These are phyloP conservation scores for Idaea biselata DNA, from an alignment of 2,888 invertebrate genomes.

Conservation along the genomic window DNA sequence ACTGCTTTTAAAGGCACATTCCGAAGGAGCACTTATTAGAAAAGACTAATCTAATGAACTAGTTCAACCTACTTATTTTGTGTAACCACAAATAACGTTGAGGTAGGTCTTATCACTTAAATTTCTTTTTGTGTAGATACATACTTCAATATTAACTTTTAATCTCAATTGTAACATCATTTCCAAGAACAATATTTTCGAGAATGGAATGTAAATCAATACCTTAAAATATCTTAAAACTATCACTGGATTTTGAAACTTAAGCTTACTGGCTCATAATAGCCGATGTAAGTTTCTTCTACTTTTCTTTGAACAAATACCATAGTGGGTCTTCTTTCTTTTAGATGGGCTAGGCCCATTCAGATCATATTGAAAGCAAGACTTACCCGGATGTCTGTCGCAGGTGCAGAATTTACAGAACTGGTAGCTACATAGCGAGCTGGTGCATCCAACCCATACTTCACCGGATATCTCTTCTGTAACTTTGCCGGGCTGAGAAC, in stretches of 20 bases:
- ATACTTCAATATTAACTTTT: conserved; percentile 15
- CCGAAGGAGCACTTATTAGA: background rate
- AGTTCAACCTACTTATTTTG: conserved; percentile 26
- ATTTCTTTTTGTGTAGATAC: conserved; percentile 12
- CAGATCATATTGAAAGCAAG: conserved; percentile 64
- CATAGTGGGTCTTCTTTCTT: conserved; percentile 59
- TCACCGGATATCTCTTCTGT: conserved; percentile 64
- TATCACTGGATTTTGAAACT: conserved; percentile 46
- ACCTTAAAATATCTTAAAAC: conserved; percentile 31
- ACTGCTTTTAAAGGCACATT: conserved; percentile 5
- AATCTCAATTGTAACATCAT: conserved; percentile 30
- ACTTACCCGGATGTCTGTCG: conserved; percentile 64
- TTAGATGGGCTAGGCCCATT: conserved; percentile 76
- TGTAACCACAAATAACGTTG: conserved; percentile 22
- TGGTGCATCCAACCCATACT: conserved; percentile 79
- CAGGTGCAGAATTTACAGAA: conserved; percentile 76
- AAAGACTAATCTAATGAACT: conserved; percentile 15
- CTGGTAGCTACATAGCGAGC: conserved; percentile 68
- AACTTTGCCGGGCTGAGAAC: conserved; percentile 70
- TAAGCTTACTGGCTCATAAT: conserved; percentile 42
- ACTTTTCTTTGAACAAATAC: conserved; percentile 67
- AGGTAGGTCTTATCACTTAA: conserved; percentile 26
- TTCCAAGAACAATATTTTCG: conserved; percentile 34
- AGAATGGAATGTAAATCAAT: conserved; percentile 56
- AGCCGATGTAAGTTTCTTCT: conserved; percentile 68